Conservation (phyloP, 2,113 vertebrate genomes). For the Sakesphorus luctuosus region DNA sequence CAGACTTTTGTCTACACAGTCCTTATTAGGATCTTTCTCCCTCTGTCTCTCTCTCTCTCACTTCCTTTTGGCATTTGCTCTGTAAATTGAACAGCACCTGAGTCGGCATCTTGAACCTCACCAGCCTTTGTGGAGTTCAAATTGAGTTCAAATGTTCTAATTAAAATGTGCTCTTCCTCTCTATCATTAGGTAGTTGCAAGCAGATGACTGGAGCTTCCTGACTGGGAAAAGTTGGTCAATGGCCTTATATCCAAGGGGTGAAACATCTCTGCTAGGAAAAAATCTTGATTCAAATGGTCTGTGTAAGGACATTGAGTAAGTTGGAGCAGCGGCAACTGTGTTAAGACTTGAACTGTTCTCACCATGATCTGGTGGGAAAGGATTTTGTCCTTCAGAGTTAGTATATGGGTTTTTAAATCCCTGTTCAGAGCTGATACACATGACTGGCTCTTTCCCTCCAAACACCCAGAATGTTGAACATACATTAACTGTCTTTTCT, state of each 20-base stretch:
- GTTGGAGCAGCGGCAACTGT: neutral
- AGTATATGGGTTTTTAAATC: neutral
- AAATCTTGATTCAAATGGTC: neutral
- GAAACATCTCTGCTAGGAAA: conserved; percentile 35
- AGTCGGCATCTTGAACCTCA: neutral
- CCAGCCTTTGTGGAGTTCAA: conserved; percentile 47
- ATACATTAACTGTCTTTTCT: neutral
- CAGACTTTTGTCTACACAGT: neutral
- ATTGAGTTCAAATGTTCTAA: conserved; percentile 36
- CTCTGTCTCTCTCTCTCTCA: conserved; percentile 10
- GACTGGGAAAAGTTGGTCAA: conserved; percentile 45
- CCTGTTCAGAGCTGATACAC: neutral
- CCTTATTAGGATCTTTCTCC: conserved; percentile 47
- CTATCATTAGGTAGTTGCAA: conserved; percentile 41
- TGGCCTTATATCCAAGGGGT: conserved; percentile 38
- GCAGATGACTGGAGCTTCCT: conserved; percentile 61
- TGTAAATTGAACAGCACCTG: conserved; percentile 52
- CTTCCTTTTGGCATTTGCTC: conserved; percentile 44
- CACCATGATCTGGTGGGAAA: neutral
- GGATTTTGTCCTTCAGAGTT: neutral
- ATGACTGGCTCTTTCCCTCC: neutral
- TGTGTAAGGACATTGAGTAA: neutral
- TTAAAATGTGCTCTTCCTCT: conserved; percentile 64
- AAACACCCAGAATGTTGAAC: neutral
- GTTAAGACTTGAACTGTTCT: neutral